Conservation (phyloP, 2,888 invertebrate genomes). For the Yponomeuta sedellus region DNA sequence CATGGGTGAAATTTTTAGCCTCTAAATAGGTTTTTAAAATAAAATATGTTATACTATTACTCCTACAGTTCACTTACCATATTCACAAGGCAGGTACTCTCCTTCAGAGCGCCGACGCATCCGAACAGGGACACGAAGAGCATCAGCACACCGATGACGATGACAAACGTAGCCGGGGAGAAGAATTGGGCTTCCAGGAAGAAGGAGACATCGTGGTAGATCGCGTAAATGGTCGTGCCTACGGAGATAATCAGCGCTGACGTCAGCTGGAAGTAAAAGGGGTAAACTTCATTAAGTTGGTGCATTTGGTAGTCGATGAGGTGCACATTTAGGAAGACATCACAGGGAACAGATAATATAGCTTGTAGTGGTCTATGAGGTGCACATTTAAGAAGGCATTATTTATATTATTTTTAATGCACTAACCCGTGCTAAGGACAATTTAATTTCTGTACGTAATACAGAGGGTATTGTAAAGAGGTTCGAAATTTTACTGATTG, state of each 20-base stretch:
- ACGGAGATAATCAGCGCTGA: conserved; percentile 84
- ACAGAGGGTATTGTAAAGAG: no score
- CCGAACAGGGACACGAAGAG: conserved; percentile 92
- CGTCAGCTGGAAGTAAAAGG: conserved; percentile 75
- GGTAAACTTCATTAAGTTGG: neutral
- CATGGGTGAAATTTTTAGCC: no score
- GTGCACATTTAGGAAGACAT: neutral
- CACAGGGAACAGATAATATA: no score
- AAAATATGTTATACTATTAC: no score
- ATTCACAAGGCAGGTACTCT: conserved; percentile 90
- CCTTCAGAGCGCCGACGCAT: conserved; percentile 92
- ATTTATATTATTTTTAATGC: no score
- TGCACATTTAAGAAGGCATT: no score
- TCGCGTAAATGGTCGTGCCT: conserved; percentile 82
- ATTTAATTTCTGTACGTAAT: no score
- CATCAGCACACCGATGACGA: conserved; percentile 88
- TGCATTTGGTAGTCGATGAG: neutral
- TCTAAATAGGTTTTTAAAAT: no score
- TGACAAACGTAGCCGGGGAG: conserved; percentile 88
- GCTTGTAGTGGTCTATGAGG: no score
- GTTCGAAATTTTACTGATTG: no score
- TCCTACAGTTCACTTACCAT: conserved; percentile 72
- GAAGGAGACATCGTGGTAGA: conserved; percentile 84
- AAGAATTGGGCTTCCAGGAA: conserved; percentile 87
- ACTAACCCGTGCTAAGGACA: no score